Evolutionary conservation across 2,797 vertebrate genomes (phyloP), one percentile per base, ranked within the genome.

Genomic region (Spinus olivaceus): DNA sequence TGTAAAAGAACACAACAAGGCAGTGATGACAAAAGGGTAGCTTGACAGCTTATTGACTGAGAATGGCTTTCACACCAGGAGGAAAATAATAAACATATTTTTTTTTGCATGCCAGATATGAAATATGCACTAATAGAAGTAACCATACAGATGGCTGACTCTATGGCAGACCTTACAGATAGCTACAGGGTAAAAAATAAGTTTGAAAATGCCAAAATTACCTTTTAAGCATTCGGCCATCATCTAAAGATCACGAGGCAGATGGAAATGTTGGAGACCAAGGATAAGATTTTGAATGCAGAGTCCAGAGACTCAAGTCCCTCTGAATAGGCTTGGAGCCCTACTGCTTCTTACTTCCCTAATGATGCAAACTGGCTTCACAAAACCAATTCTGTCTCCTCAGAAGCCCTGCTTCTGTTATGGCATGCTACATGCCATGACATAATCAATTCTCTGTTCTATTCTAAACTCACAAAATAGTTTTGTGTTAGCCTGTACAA

Each of bases 1-100:
- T 79, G 66, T 3, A 6, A 92, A 92, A 85, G 80, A 93, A 78
- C 76, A 66, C 61, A 89, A 42, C 67, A 17, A 92, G 67, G 74
- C 86, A 92, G 70, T 1, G 2, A 92, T 74, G 69, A 95, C 73
- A 86, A 96, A 94, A 91, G 87, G 67, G 65, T 49, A 83, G 25
- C 54, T 78, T 74, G 59, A 94, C 90, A 92, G 72, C 44, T 95
- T 91, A 91, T 57, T 92, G 88, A 91, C 82, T 63, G 76, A 91
- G 60, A 96, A 91, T 63, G 70, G 65, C 67, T 95, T 94, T 94
- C 84, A 87, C 72, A 92, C 86, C 79, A 85, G 57, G 57, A 94
- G 50, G 28, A 89, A 93, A 90, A 88, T 64, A 95, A 92, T 80
- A 96, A 95, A 91, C 42, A 66, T n/a, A 16, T 32, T 69, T 82